Conservation (phyloP, 2,888 invertebrate species). For the Agapetus fuscipes region DNA sequence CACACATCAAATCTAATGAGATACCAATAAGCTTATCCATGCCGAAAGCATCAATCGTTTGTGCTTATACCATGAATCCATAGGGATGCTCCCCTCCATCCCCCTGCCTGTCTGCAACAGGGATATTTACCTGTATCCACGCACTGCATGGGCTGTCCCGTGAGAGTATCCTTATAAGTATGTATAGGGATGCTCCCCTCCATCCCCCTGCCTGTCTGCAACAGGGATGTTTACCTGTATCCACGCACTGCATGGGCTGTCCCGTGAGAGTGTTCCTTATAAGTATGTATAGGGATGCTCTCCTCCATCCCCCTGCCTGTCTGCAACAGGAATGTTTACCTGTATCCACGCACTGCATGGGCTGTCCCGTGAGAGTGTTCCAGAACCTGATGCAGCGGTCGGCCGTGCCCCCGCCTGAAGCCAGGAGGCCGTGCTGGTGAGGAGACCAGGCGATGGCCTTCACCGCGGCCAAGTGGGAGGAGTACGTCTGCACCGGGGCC, state of each 20-base stretch:
- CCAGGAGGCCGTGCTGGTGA: slow-evolving; percentile 93
- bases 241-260: slow-evolving; percentile 96
- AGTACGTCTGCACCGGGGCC: slow-evolving; percentile 89
- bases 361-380: slow-evolving; percentile 97
- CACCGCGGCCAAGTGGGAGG: slow-evolving; percentile 93
- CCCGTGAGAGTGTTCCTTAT: slow-evolving; percentile 98
- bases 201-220: no score
- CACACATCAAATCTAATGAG: no score
- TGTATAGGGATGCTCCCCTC: no score
- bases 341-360: slow-evolving; percentile 97
- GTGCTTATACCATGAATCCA: no score
- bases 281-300: no score
- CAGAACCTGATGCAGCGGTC: slow-evolving; percentile 95
- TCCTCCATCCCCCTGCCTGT: no score
- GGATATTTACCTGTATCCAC: slow-evolving; percentile 88
- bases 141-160: slow-evolving; percentile 96
- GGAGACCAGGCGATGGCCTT: slow-evolving; percentile 99
- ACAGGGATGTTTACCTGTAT: slow-evolving; percentile 82
- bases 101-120: no score
- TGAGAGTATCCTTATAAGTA: slow-evolving; percentile 98
- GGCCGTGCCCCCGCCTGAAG: slow-evolving; percentile 98
- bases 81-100: no score
- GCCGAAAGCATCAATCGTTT: no score
- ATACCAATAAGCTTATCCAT: no score
- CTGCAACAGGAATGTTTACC: no score